Evolutionary conservation across 53 echinoderm and acorn worm species (phyloP), one percentile per base, ranked within the genome.

Genomic region (Echinometra lucunter): DNA sequence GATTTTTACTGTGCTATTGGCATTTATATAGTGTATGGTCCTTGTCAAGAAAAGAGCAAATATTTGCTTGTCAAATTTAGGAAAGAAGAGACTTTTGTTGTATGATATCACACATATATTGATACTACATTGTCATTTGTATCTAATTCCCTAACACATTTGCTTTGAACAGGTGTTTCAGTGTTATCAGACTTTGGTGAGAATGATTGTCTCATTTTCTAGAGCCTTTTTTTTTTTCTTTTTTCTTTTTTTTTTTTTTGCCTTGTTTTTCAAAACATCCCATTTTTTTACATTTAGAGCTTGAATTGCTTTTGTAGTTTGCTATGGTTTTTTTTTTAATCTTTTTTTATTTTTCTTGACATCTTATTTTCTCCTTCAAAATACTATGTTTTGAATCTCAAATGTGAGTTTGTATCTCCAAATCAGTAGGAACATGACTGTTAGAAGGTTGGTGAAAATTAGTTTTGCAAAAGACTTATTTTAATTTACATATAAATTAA

Each of bases 301-400:
- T 58, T 89, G 89, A 37, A 58, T 38, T 89, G 58, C 58, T 37
- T 89, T 89, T 57, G 89, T 89, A 89, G 89, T 89, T 89, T 89
- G 89, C 89, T 60, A 45, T 45, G 44, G 45, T 85, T 49, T 49
- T 10, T n/a, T 27, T 88, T 28, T 53, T 53, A 8, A 53, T 75
- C 6, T 37, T 17, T 38, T 38, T 40, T 15, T 12, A 18, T 21
- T 4, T 23, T 63, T 21, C 16, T 63, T 3, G 75, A n/a, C n/a
- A n/a, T n/a, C n/a, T n/a, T n/a, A 32, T 58, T 70, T 70, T 34
- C 70, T 34, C 70, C 32, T 30, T 70, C n/a, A 34, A 38, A 38
- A 38, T 38, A 75, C 38, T 74, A 74, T 9, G 9, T 49, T 49
- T 49, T 9, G 49, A 49, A 6, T 49, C 4, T 49, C 49, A 49